Percentiles rank a stretch among this genome's conserved stretches.
Evolutionary conservation across 2,113 vertebrate genomes (phyloP).

Genomic region (Zeus faber): DNA sequence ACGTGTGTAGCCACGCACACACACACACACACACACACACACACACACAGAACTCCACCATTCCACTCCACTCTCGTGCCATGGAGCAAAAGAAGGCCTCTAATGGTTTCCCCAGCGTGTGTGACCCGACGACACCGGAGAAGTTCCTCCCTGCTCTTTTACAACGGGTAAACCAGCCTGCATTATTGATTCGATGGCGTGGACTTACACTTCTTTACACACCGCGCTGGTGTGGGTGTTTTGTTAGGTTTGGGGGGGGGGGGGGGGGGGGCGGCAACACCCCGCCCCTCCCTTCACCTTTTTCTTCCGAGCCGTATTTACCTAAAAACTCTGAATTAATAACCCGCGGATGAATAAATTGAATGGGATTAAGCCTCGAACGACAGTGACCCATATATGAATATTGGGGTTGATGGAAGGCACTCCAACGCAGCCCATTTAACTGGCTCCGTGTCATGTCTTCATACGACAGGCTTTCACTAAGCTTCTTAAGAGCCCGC

Average conservation of each 20-base stretch:
- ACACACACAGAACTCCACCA: too few relatives aligned
- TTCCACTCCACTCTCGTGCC: too few relatives aligned
- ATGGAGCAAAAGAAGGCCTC: constrained; percentile 34
- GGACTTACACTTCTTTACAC: constrained; percentile 36
- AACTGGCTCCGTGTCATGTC: constrained; percentile 73
- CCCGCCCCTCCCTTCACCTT: too few relatives aligned
- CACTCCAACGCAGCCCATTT: constrained; percentile 72
- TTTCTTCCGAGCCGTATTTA: constrained; percentile 31
- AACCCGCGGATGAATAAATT: constrained; percentile 62
- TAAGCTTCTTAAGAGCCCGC: constrained; percentile 79
- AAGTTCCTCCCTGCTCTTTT: constrained; percentile 56
- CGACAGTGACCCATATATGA: constrained; percentile 67
- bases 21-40: too few relatives aligned
- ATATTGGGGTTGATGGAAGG: constrained; percentile 72
- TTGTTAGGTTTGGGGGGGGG: constrained; percentile 36
- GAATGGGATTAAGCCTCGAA: constrained; percentile 66
- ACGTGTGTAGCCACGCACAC: constrained; percentile 22
- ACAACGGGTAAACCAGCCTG: constrained; percentile 58
- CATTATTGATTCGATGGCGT: constrained; percentile 63
- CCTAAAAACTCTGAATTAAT: constrained; percentile 54
- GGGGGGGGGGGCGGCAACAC: too few relatives aligned
- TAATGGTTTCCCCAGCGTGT: constrained; percentile 73
- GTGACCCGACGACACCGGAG: constrained; percentile 61
- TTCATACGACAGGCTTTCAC: constrained; percentile 75
- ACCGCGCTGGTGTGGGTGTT: constrained; percentile 6